Conservation (phyloP, 2,113 vertebrate species). For the Salvelinus fontinalis region DNA sequence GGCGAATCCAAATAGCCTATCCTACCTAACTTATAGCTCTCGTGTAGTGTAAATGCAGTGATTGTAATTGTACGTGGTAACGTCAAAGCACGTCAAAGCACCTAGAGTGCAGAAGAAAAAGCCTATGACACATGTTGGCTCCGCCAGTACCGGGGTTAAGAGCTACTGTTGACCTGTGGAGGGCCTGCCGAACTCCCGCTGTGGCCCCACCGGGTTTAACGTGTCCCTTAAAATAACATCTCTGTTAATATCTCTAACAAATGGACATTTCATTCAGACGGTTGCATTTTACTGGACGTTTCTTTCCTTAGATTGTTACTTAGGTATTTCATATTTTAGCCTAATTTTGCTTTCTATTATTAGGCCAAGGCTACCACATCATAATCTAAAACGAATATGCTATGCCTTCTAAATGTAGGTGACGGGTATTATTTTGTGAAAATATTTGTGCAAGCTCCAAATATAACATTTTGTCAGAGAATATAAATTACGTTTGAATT, state of each 20-base stretch:
- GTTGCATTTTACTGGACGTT: not conserved
- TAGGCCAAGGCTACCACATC: too few relatives aligned
- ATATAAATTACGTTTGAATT: too few relatives aligned
- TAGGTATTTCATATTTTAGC: too few relatives aligned
- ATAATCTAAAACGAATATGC: too few relatives aligned
- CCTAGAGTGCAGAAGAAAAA: constrained; percentile 24
- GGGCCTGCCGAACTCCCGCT: constrained; percentile 34
- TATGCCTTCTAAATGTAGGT: too few relatives aligned
- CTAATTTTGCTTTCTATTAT: too few relatives aligned
- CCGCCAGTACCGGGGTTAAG: constrained; percentile 56
- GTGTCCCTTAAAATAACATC: constrained; percentile 45
- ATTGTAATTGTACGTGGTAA: constrained; percentile 32
- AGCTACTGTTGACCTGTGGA: constrained; percentile 59
- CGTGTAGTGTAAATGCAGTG: not conserved
- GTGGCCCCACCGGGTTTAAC: constrained; percentile 35
- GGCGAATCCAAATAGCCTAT: not conserved
- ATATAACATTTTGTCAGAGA: too few relatives aligned
- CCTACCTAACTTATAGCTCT: not conserved
- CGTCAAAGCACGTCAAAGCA: too few relatives aligned
- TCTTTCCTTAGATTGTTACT: too few relatives aligned
- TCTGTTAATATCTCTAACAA: constrained; percentile 6
- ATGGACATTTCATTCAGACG: not conserved
- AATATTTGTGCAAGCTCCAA: too few relatives aligned
- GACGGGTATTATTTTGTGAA: too few relatives aligned
- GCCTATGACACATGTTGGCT: constrained; percentile 36